Percentiles rank a stretch among this genome's conserved stretches.
Conservation (phyloP, 2,888 invertebrate genomes). For the Pecten maximus region DNA sequence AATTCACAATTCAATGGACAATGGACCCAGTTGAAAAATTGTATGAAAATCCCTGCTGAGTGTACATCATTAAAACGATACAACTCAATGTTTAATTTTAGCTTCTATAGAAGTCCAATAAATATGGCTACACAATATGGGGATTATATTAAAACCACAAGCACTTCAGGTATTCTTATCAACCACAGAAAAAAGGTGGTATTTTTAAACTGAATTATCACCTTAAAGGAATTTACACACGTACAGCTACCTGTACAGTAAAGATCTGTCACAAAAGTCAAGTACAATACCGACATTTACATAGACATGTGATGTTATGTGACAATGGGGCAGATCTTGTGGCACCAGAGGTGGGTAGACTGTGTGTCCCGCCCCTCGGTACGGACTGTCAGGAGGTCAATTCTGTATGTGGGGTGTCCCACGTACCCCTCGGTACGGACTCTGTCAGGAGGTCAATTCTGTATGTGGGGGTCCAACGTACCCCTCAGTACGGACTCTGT, state of each 20-base stretch:
- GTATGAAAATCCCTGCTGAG: no score
- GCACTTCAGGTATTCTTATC: neutral
- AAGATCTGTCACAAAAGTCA: neutral
- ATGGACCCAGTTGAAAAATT: no score
- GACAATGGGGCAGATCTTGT: neutral
- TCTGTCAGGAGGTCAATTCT: no score
- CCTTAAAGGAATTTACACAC: neutral
- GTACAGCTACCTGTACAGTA: neutral
- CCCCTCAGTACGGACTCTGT: no score
- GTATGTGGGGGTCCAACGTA: no score
- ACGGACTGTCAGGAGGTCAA: no score
- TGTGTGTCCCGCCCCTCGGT: neutral
- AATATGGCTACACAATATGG: neutral
- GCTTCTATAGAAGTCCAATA: no score
- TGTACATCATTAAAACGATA: no score
- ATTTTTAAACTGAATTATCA: neutral
- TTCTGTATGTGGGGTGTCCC: no score
- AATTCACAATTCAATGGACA: no score
- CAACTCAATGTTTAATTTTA: no score
- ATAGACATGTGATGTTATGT: neutral
- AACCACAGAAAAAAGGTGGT: neutral
- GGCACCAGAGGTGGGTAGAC: conserved; percentile 9
- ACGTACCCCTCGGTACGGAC: no score
- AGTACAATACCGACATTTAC: neutral
- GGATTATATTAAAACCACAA: neutral